phyloP scores from a whole-genome alignment of 2,888 invertebrate species.

The Drosophila pullipes region DNA sequence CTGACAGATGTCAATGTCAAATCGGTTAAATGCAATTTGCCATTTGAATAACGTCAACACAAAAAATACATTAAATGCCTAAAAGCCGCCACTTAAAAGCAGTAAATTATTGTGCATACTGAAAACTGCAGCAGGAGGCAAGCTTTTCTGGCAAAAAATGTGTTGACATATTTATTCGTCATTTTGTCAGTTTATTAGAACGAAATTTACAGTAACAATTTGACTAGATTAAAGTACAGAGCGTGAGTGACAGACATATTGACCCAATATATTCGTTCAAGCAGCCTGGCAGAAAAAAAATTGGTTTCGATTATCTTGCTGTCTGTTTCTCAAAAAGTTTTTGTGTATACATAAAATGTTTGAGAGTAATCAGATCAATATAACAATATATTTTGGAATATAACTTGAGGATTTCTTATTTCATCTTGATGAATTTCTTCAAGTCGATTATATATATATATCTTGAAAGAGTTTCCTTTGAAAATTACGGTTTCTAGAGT shows the following conservation, averaged over 20 bases:
- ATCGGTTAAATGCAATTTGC: constrained; percentile 69
- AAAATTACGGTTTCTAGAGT: not conserved
- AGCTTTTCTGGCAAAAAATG: constrained; percentile 11
- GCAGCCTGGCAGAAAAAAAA: not conserved
- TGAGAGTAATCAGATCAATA: not conserved
- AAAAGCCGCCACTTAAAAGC: constrained; percentile 36
- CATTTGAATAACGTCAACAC: constrained; percentile 59
- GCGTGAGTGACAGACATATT: not conserved
- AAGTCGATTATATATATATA: not conserved
- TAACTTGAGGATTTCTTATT: not conserved
- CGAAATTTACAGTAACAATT: constrained; percentile 7
- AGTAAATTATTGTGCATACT: constrained; percentile 14
- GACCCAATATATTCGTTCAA: not conserved
- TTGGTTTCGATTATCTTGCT: not conserved
- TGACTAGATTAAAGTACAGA: not conserved
- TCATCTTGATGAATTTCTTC: not conserved
- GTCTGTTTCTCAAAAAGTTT: not conserved
- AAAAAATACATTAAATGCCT: constrained; percentile 41
- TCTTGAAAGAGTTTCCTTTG: not conserved
- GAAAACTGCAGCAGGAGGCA: constrained; percentile 7
- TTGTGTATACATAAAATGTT: not conserved
- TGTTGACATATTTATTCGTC: constrained; percentile 14
- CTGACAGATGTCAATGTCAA: constrained; percentile 71
- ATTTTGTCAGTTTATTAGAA: constrained; percentile 24
- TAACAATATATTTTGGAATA: not conserved